These are phyloP conservation scores for Otocyon megalotis DNA, from an alignment of 2,113 vertebrate genomes.

Conservation along the genomic window DNA sequence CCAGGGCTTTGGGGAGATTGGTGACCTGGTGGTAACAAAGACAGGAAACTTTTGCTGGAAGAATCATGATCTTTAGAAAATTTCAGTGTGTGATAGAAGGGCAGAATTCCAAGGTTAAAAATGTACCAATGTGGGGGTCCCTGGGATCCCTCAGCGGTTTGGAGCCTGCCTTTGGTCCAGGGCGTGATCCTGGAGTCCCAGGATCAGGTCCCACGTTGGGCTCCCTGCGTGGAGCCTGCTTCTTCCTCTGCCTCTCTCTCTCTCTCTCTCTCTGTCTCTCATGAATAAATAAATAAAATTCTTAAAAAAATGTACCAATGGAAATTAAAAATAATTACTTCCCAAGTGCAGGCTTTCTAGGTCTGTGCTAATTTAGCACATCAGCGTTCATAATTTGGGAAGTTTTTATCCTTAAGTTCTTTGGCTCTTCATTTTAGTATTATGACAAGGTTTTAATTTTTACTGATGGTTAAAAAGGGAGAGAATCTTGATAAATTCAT, in stretches of 20 bases:
- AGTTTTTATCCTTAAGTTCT: neutral
- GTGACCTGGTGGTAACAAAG: neutral
- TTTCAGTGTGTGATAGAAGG: neutral
- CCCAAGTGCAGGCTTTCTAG: neutral
- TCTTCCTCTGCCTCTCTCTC: too few species aligned
- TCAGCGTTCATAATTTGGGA: neutral
- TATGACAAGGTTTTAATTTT: constrained; percentile 24
- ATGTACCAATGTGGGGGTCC: too few species aligned
- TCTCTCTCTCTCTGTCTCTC: too few species aligned
- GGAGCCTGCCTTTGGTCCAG: too few species aligned
- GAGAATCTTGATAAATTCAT: neutral
- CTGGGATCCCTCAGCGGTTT: too few species aligned
- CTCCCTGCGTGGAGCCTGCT: too few species aligned
- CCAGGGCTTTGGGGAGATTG: neutral
- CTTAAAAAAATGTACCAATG: neutral
- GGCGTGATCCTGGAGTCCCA: too few species aligned
- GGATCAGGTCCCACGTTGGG: too few species aligned
- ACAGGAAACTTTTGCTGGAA: neutral
- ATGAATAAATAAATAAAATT: too few species aligned
- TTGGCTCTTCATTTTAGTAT: neutral
- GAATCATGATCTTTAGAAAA: neutral
- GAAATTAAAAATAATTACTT: constrained; percentile 12
- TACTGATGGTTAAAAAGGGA: neutral
- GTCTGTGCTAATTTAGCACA: neutral
- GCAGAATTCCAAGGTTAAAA: constrained; percentile 9